Evolutionary conservation across 2,888 invertebrate species (phyloP).

Genomic region (Alentia gelatinosa): DNA sequence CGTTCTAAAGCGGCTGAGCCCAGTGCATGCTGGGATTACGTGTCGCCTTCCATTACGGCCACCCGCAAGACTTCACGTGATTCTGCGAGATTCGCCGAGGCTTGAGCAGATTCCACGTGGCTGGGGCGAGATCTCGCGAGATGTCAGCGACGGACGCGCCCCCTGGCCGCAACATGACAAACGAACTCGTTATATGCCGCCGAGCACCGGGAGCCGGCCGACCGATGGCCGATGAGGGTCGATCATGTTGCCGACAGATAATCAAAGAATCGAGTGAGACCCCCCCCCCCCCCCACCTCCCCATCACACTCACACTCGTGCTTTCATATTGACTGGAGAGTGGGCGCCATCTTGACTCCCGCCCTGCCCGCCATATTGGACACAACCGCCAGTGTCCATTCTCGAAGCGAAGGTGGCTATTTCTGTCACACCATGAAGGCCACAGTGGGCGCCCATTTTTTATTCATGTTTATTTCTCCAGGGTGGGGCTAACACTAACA

Average conservation of each 20-base stretch:
- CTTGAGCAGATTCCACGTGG: not conserved
- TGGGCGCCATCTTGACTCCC: not conserved
- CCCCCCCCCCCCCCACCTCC: not conserved
- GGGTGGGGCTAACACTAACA: not conserved
- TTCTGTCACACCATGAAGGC: not conserved
- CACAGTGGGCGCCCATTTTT: not conserved
- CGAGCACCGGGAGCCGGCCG: not conserved
- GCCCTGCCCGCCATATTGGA: not conserved
- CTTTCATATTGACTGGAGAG: not conserved
- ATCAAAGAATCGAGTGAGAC: not conserved
- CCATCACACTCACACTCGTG: no score
- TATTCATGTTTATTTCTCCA: not conserved
- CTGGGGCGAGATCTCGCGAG: not conserved
- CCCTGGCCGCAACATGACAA: not conserved
- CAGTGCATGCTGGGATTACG: not conserved
- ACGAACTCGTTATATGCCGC: not conserved
- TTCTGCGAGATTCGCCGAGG: not conserved
- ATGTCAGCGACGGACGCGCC: not conserved
- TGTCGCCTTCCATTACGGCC: not conserved
- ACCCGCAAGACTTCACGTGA: not conserved
- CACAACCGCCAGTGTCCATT: not conserved
- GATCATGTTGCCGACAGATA: not conserved
- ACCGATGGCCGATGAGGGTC: not conserved
- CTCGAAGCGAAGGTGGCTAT: not conserved
- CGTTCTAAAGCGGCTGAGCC: not conserved